phyloP scores from a whole-genome alignment of 2,113 vertebrate genomes.

The Carlito syrichta region DNA sequence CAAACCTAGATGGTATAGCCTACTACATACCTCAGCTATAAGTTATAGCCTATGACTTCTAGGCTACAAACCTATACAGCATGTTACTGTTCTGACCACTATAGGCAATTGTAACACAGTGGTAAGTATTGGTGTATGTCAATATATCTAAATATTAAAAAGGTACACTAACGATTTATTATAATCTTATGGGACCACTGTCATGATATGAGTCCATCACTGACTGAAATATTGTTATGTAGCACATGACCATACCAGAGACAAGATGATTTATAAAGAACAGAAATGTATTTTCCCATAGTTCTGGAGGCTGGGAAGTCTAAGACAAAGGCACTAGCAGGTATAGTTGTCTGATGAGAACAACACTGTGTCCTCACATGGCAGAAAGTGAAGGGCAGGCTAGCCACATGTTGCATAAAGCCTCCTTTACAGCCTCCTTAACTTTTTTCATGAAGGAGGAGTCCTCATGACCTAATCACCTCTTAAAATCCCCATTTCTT shows the following conservation, averaged over 20 bases:
- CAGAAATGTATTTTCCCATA: neutral
- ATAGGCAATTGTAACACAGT: neutral
- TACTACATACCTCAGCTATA: neutral
- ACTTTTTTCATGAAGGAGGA: neutral
- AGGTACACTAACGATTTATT: neutral
- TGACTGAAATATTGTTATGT: neutral
- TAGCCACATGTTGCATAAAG: neutral
- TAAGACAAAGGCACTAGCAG: neutral
- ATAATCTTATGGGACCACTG: neutral
- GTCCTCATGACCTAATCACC: neutral
- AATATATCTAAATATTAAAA: neutral
- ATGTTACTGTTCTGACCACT: neutral
- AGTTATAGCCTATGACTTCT: neutral
- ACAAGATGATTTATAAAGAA: neutral
- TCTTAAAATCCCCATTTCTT: neutral
- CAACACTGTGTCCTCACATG: neutral
- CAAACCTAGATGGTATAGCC: neutral
- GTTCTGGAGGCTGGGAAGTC: neutral
- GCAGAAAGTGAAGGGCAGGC: neutral
- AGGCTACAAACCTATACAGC: neutral
- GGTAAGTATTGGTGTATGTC: neutral
- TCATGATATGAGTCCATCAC: neutral
- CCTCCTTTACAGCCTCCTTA: neutral
- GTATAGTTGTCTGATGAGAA: neutral
- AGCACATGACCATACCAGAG: neutral